Percentiles rank a stretch among this genome's conserved stretches.
Evolutionary conservation across 1,140 invertebrate genomes (phyloP).

Genomic region (Choristoneura fumiferana): DNA sequence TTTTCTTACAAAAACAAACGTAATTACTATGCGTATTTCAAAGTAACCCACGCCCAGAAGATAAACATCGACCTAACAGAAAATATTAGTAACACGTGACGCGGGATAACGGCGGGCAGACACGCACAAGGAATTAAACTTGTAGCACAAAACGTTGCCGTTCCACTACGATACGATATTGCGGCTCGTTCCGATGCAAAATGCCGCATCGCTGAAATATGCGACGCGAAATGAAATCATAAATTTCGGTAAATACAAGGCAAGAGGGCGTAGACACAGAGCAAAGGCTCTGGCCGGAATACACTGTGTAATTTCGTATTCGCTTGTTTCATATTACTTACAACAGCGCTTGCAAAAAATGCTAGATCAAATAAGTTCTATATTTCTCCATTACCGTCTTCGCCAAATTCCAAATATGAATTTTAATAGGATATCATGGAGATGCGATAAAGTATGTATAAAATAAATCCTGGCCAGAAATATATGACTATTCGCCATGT

Average conservation of each 20-base stretch:
- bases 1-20: too few relatives aligned
- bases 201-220: slow-evolving; percentile 64
- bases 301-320: slow-evolving; percentile 6
- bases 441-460: too few relatives aligned
- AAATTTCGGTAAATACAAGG: slow-evolving; percentile 64
- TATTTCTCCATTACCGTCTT: too few relatives aligned
- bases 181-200: slow-evolving; percentile 61
- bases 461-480: too few relatives aligned
- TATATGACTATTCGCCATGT: too few relatives aligned
- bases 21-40: background rate
- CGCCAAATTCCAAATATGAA: too few relatives aligned
- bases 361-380: too few relatives aligned
- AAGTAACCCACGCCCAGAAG: slow-evolving; percentile 1
- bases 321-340: background rate
- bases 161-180: slow-evolving; percentile 51
- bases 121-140: slow-evolving; percentile 26
- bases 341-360: too few relatives aligned
- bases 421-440: too few relatives aligned
- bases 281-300: slow-evolving; percentile 2
- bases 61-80: slow-evolving; percentile 4
- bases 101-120: background rate
- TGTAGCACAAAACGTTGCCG: slow-evolving; percentile 37
- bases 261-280: slow-evolving; percentile 23
- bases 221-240: slow-evolving; percentile 72
- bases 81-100: slow-evolving; percentile 6